Percentiles rank a stretch among this genome's conserved stretches.
Evolutionary conservation across 2,113 vertebrate genomes (phyloP).

Genomic region (Gopherus flavomarginatus): DNA sequence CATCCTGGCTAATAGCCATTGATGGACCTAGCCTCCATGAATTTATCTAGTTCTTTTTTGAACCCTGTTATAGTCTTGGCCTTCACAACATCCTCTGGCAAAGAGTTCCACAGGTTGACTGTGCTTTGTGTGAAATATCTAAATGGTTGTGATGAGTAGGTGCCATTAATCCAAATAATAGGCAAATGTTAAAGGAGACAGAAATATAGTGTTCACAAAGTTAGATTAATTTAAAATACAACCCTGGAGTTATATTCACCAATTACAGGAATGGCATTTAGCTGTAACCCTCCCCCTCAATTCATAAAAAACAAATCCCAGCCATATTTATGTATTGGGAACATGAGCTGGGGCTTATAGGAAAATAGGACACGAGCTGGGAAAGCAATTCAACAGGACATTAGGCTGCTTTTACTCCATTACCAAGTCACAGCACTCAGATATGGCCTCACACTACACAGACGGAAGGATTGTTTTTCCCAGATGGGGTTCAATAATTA

Average conservation of each 20-base stretch:
- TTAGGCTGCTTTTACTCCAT: slow-evolving; percentile 39
- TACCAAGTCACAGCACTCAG: slow-evolving; percentile 14
- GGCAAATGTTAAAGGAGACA: slow-evolving; percentile 50
- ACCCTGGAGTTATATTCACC: slow-evolving; percentile 53
- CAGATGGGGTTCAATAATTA: slow-evolving; percentile 63
- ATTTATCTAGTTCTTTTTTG: too few relatives aligned
- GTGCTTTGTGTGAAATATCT: background rate
- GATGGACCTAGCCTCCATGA: too few relatives aligned
- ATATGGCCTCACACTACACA: slow-evolving; percentile 50
- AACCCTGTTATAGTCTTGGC: too few relatives aligned
- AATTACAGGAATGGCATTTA: slow-evolving; percentile 64
- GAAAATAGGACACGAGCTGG: slow-evolving; percentile 1
- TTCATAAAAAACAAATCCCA: background rate
- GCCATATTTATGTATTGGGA: background rate
- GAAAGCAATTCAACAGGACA: slow-evolving; percentile 49
- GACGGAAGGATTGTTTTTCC: slow-evolving; percentile 55
- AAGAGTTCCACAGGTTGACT: too few relatives aligned
- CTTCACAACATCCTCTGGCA: too few relatives aligned
- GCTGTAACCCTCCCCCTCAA: background rate
- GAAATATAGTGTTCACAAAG: slow-evolving; percentile 38
- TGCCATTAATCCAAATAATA: slow-evolving; percentile 61
- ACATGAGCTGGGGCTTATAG: background rate
- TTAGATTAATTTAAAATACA: slow-evolving; percentile 64
- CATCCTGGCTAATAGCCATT: too few relatives aligned
- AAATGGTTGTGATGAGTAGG: slow-evolving; percentile 56